Conservation (phyloP, 2,888 invertebrate species). For the Sepioteuthis lessoniana region DNA sequence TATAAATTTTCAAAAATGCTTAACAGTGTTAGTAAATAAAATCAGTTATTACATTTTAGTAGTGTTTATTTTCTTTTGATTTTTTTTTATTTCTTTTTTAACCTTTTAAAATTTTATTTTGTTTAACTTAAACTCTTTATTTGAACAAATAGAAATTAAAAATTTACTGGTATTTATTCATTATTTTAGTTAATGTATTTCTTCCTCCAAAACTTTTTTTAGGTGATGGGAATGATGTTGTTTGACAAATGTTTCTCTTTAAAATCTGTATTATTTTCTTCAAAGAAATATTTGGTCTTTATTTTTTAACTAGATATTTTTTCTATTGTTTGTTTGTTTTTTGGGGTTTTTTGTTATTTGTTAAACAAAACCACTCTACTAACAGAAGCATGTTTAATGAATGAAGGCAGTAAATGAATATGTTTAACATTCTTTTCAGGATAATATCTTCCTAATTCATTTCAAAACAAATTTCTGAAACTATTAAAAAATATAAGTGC, state of each 20-base stretch:
- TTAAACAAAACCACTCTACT: background rate
- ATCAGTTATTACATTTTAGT: background rate
- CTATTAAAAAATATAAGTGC: background rate
- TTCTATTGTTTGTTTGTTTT: background rate
- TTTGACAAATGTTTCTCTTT: background rate
- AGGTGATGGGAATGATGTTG: background rate
- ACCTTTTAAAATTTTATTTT: background rate
- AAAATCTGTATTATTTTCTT: background rate
- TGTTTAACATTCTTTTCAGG: background rate
- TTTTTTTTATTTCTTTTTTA: background rate
- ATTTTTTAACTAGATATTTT: background rate
- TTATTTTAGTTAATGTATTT: background rate
- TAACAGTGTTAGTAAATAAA: background rate
- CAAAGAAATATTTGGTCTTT: background rate
- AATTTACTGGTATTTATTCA: background rate
- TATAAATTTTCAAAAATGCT: background rate
- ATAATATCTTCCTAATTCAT: background rate
- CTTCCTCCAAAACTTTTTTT: background rate
- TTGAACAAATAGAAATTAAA: background rate
- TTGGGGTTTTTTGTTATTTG: background rate
- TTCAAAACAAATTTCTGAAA: background rate
- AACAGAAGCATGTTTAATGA: slow-evolving; percentile 33
- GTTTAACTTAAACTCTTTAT: background rate
- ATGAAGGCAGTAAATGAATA: background rate
- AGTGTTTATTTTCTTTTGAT: background rate